Percentiles rank a stretch among this genome's conserved stretches.
Conservation (phyloP, 2,888 invertebrate species). For the Adelognathus sp. region DNA sequence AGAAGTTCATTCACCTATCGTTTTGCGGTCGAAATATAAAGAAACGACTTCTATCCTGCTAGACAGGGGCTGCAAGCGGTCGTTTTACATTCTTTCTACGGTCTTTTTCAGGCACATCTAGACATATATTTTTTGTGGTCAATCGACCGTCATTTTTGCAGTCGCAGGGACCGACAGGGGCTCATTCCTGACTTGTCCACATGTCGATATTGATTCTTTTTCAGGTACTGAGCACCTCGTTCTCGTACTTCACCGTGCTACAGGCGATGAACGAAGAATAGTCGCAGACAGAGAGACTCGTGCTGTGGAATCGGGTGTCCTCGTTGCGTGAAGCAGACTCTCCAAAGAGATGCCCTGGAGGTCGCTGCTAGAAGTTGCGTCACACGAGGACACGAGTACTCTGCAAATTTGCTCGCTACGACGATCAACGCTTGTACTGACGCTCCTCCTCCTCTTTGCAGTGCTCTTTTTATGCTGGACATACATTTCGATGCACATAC, state of each 20-base stretch:
- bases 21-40: too few species aligned
- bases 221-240: constrained; percentile 74
- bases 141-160: too few species aligned
- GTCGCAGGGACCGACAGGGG: too few species aligned
- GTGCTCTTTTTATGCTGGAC: background rate
- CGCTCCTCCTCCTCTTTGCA: background rate
- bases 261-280: constrained; percentile 60
- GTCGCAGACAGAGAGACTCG: background rate
- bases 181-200: background rate
- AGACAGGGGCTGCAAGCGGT: too few species aligned
- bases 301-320: background rate
- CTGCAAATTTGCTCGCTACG: constrained; percentile 30
- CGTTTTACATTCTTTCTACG: too few species aligned
- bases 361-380: constrained; percentile 18
- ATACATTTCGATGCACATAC: background rate
- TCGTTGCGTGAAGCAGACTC: constrained; percentile 25
- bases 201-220: constrained; percentile 1
- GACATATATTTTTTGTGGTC: too few species aligned
- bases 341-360: constrained; percentile 21
- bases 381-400: constrained; percentile 32
- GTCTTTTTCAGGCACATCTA: too few species aligned
- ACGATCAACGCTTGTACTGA: constrained; percentile 15
- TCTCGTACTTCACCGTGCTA: constrained; percentile 75
- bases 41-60: too few species aligned
- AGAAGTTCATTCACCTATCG: too few species aligned